Percentiles rank a stretch among this genome's conserved stretches.
Conservation (phyloP, 2,113 vertebrate genomes). For the Eclectus roratus region DNA sequence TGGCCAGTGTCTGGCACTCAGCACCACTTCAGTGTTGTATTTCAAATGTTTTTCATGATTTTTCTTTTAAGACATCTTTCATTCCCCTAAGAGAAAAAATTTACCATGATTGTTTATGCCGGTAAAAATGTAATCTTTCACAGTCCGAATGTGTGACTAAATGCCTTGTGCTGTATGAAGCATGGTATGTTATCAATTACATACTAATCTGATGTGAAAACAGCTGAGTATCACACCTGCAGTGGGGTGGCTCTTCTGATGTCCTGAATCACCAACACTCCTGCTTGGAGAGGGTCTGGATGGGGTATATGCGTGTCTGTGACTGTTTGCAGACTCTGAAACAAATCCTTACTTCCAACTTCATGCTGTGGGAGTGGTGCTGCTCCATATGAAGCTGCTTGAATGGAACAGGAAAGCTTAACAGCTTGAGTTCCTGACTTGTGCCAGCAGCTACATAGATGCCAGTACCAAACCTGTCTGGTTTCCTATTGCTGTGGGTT, state of each 20-base stretch:
- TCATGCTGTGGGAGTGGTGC: background rate
- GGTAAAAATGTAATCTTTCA: background rate
- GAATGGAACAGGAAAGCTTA: background rate
- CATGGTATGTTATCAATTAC: rapidly evolving
- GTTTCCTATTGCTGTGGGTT: background rate
- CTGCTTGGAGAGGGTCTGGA: background rate
- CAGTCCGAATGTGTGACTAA: background rate
- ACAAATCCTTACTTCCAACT: background rate
- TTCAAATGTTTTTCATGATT: background rate
- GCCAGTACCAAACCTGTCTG: rapidly evolving
- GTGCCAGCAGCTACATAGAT: background rate
- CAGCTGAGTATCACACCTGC: background rate
- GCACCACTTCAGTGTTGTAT: background rate
- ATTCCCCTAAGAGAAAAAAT: background rate
- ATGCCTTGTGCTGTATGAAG: background rate
- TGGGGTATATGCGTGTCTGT: background rate
- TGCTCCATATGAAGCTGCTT: background rate
- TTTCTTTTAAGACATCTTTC: background rate
- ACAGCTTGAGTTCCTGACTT: background rate
- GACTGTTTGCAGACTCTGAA: background rate
- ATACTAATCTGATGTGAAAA: background rate
- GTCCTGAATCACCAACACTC: background rate
- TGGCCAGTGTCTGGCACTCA: background rate
- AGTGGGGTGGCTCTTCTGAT: background rate
- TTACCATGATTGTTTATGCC: background rate